Base-by-base conservation (phyloP, 1,140 invertebrate species). In the Ericerus pela region DNA sequence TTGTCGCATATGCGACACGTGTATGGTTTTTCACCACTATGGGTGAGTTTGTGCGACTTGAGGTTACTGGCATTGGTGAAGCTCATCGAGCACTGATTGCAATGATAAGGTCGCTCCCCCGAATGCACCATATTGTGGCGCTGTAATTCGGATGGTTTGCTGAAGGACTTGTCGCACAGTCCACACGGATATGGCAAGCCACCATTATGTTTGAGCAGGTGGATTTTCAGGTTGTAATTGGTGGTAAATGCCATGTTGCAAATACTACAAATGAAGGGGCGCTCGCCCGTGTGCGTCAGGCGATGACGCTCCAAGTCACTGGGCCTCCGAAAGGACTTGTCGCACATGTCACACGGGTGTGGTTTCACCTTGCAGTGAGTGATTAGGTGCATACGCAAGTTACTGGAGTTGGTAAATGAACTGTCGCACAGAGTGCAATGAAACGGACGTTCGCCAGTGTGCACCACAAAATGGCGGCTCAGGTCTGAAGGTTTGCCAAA, bases 251-350 rank as follows among this genome's bases (percentile, higher is more conserved):
- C 59, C 51, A 67, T 52, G 0, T 61, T 60, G 54, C 71, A 73
- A 31, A 70, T 63, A 24, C 60, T 61, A 56, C 71, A 72, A 3
- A 68, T 63, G 56, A 71, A 74, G 0, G 82, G 82, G 54, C 81
- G 78, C 60, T 84, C 81, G 0, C 82, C 82, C 0, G 82, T 85
- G 63, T 86, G 83, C 5, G 81, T 75, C 12, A 82, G 69, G 11
- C 81, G 64, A 62, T 86, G 83, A 0, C 82, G 79, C 55, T 83
- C 79, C 2, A 85, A 64, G 63, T 84, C 81, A 2, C 79, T 81
- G 2, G 74, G 72, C 56, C 58, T 27, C 4, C 60, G 43, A 53
- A 63, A 62, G 1, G 58, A 60, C 47, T 69, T 67, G 10, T 67
- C 62, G 62, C 73, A 76, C 5, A 68, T 64, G 0, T 63, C 63